These are phyloP conservation scores for Arizona elegans DNA, from an alignment of 2,113 vertebrate genomes.

Conservation along the genomic window DNA sequence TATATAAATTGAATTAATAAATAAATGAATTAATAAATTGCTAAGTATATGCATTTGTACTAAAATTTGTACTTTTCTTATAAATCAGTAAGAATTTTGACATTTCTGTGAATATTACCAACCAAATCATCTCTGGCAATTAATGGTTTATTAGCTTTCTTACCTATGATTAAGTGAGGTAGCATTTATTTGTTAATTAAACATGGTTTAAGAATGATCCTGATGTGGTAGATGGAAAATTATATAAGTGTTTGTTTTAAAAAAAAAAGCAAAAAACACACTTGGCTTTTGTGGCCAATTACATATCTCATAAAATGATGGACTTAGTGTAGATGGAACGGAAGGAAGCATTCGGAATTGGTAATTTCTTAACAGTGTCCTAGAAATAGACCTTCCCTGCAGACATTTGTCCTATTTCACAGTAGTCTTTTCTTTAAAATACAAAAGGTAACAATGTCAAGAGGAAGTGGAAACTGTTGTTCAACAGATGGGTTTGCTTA, in stretches of 20 bases:
- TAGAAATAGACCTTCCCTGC: conserved; percentile 33
- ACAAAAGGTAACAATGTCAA: conserved; percentile 7
- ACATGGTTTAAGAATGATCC: not conserved
- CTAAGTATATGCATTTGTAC: not conserved
- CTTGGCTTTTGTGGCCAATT: not conserved
- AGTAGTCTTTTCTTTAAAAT: conserved; percentile 9
- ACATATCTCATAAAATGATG: not conserved
- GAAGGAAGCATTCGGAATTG: conserved; percentile 22
- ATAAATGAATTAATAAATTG: not conserved
- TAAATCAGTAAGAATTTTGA: not conserved
- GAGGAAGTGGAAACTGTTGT: conserved; percentile 6
- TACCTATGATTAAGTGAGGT: not conserved
- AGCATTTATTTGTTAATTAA: not conserved
- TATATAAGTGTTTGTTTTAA: not conserved
- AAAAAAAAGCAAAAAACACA: not conserved
- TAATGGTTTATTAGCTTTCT: not conserved
- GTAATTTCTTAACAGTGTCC: conserved; percentile 13
- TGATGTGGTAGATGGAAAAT: not conserved
- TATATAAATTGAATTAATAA: too few relatives aligned
- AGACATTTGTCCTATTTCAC: conserved; percentile 26
- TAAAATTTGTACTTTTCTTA: not conserved
- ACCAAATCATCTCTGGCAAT: not conserved
- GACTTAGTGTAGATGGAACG: conserved; percentile 4
- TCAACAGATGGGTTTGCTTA: not conserved
- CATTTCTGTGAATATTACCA: not conserved